phyloP scores from a whole-genome alignment of 2,113 vertebrate species.

The Macroglossus sobrinus region DNA sequence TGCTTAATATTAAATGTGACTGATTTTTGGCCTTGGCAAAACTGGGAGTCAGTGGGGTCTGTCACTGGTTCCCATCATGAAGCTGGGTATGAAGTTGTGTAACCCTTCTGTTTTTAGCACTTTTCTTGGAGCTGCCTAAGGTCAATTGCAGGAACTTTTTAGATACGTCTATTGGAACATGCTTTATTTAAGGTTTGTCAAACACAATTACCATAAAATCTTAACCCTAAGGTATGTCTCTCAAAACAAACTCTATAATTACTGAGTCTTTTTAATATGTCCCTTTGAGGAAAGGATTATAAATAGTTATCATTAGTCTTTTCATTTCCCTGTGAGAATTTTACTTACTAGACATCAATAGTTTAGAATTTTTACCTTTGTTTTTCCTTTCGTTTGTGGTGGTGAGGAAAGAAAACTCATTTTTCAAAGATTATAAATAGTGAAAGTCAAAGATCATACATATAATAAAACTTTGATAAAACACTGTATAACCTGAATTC shows the following conservation, averaged over 20 bases:
- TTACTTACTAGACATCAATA: background rate
- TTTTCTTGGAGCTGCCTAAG: background rate
- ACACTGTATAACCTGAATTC: background rate
- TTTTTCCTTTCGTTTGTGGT: background rate
- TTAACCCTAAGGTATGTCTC: background rate
- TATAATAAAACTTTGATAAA: background rate
- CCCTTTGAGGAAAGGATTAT: background rate
- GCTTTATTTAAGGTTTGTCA: background rate
- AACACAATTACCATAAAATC: background rate
- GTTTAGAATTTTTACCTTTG: background rate
- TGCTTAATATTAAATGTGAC: background rate
- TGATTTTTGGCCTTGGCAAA: background rate
- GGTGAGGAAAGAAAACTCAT: background rate
- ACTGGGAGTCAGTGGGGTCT: background rate
- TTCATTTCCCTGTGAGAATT: background rate
- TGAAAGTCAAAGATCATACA: background rate
- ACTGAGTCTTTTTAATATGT: background rate
- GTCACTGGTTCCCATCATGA: background rate
- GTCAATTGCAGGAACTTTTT: background rate
- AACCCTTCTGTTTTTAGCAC: background rate
- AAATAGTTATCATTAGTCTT: background rate
- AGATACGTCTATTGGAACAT: background rate
- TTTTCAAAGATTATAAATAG: conserved; percentile 3
- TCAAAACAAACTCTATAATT: background rate
- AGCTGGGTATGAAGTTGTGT: background rate